A percentile compares a stretch with the other conserved stretches of the same genome.
phyloP scores from a whole-genome alignment of 2,888 invertebrate genomes.

The Lepetodrilus schrolli region DNA sequence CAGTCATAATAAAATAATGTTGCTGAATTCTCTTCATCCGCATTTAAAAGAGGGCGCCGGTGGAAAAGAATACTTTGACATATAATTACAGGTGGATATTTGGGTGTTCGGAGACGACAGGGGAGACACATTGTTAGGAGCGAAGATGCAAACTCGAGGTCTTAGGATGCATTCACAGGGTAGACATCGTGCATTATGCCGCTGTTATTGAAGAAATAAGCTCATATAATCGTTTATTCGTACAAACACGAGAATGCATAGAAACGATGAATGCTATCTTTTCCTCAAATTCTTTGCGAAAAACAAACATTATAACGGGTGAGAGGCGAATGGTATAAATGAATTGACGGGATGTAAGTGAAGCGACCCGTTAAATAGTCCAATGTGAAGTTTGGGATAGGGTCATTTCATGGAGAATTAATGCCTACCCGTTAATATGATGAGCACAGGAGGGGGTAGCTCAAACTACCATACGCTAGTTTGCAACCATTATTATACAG shows the following conservation, averaged over 20 bases:
- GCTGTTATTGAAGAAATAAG: not conserved
- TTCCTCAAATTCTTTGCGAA: constrained; percentile 44
- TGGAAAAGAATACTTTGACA: not conserved
- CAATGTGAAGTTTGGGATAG: constrained; percentile 3
- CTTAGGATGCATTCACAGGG: not conserved
- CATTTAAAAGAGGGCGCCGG: not conserved
- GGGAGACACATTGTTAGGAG: not conserved
- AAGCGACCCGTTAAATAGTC: constrained; percentile 29
- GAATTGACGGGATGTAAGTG: not conserved
- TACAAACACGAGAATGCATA: not conserved
- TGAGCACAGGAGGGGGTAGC: constrained; percentile 2
- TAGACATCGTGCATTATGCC: not conserved
- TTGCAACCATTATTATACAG: constrained; percentile 4
- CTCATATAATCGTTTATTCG: not conserved
- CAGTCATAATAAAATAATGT: constrained; percentile 26
- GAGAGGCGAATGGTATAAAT: not conserved
- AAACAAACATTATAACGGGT: constrained; percentile 37
- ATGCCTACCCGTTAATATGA: constrained; percentile 26
- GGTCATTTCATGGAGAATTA: constrained; percentile 30
- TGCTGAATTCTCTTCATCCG: constrained; percentile 1
- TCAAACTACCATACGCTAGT: constrained; percentile 1
- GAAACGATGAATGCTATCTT: constrained; percentile 41
- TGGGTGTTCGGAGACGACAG: not conserved
- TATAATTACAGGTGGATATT: not conserved
- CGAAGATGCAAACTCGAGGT: not conserved